These are phyloP conservation scores for Netelia inedita DNA, from an alignment of 2,888 invertebrate genomes.

Conservation along the genomic window DNA sequence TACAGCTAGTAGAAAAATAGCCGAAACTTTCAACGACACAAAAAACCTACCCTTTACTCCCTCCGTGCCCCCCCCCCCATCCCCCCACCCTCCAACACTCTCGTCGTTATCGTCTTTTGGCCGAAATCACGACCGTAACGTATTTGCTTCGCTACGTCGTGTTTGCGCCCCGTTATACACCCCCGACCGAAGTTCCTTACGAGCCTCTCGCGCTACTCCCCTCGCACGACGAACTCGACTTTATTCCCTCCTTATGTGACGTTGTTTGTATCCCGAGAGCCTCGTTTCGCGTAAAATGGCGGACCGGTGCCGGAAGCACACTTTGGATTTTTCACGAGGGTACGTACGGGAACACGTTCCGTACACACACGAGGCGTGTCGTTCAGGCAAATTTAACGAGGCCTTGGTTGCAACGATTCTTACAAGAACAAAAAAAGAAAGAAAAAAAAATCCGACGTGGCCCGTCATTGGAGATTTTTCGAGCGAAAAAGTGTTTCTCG, in stretches of 20 bases:
- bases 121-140: slow-evolving; percentile 57
- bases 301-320: slow-evolving; percentile 6
- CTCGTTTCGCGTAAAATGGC: slow-evolving; percentile 57
- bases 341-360: slow-evolving; percentile 15
- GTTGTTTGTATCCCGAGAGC: slow-evolving; percentile 56
- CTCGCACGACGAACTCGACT: slow-evolving; percentile 47
- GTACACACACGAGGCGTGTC: slow-evolving; percentile 21
- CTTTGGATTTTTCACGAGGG: slow-evolving; percentile 58
- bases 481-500: neutral
- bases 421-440: neutral
- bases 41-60: too few relatives aligned
- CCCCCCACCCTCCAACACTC: neutral
- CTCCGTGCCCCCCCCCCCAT: too few relatives aligned
- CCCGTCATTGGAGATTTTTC: slow-evolving; percentile 16
- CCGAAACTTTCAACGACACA: too few relatives aligned
- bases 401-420: slow-evolving; percentile 50
- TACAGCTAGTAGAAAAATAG: too few relatives aligned
- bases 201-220: slow-evolving; percentile 22
- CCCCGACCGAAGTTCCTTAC: slow-evolving; percentile 42
- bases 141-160: slow-evolving; percentile 26
- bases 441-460: neutral
- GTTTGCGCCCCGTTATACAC: neutral
- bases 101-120: slow-evolving; percentile 13
- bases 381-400: slow-evolving; percentile 67
- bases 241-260: slow-evolving; percentile 39